phyloP scores from a whole-genome alignment of 92 coral and sea anemone genomes.

The Parazoanthus darwini region DNA sequence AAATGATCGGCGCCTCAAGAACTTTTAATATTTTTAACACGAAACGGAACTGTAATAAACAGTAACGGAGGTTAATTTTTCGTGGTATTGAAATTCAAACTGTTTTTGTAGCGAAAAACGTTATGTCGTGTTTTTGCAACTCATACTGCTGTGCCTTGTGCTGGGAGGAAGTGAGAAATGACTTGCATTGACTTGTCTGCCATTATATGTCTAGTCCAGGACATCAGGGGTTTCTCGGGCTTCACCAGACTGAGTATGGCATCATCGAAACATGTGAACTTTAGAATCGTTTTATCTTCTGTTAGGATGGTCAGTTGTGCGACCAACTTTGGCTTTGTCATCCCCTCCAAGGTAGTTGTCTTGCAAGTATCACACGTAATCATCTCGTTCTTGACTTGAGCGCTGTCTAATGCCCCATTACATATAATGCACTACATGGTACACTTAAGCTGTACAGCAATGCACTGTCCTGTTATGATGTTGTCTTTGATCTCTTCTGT shows the following conservation, averaged over 20 bases:
- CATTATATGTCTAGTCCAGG: too few relatives aligned
- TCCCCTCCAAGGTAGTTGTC: background rate
- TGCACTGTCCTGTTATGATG: conserved; percentile 37
- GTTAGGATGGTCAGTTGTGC: conserved; percentile 37
- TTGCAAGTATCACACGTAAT: background rate
- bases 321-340: conserved; percentile 33
- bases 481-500: conserved; percentile 33
- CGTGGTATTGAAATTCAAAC: too few relatives aligned
- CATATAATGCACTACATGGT: conserved; percentile 40
- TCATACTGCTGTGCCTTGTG: too few relatives aligned
- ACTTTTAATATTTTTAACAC: too few relatives aligned
- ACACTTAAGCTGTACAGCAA: conserved; percentile 34
- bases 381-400: conserved; percentile 30
- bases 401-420: conserved; percentile 24
- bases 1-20: too few relatives aligned
- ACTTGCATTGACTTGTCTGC: too few relatives aligned
- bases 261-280: conserved; percentile 43
- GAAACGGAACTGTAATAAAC: too few relatives aligned
- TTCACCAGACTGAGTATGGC: background rate
- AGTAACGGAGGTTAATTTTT: too few relatives aligned
- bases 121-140: too few relatives aligned
- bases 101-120: too few relatives aligned
- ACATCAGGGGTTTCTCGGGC: too few relatives aligned
- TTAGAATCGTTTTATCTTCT: conserved; percentile 24
- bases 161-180: too few relatives aligned